Evolutionary conservation across 2,888 invertebrate species (phyloP), one percentile per base, ranked within the genome.

Genomic region (Tachina fera): DNA sequence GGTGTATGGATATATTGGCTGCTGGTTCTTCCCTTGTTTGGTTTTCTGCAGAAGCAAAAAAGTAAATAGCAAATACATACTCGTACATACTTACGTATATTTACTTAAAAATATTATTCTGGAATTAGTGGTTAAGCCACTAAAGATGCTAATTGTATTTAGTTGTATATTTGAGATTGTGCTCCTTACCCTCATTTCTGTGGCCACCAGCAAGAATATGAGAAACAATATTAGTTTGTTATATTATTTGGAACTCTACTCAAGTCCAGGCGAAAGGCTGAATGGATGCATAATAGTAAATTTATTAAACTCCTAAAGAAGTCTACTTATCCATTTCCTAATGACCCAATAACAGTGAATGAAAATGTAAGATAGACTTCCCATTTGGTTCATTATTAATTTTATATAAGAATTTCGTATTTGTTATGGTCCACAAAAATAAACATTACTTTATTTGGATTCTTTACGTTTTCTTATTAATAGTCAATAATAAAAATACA

Each of bases 91-190:
- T 13, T 60, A 60, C 53, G 22, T 78, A 53, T 78, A 51, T 71
- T 76, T 83, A 61, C 53, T 71, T 72, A 82, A 71, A 72, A 82
- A 71, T 75, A 83, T 79, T n/a, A 16, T 67, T 79, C 14, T 67
- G 68, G 77, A 81, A 77, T 84, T 70, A 79, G 83, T 53, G 61
- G 22, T 79, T 84, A 80, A 83, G 81, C 84, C 87, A 78, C 81
- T 86, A 86, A 88, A 86, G 85, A 88, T 88, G 88, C 87, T 88
- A 88, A 88, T 88, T 88, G 87, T 86, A 87, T 88, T 84, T 82
- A 87, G 84, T 84, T 83, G 87, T 87, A 85, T 78, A 87, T 85
- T 78, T 56, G 67, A 68, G 86, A 72, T 83, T 83, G 72, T 45
- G 31, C 60, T 60, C 11, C 39, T 67, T 63, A 72, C 79, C 75